These are phyloP conservation scores for Sebastes hubbsi DNA, from an alignment of 2,797 vertebrate species.

Conservation along the genomic window DNA sequence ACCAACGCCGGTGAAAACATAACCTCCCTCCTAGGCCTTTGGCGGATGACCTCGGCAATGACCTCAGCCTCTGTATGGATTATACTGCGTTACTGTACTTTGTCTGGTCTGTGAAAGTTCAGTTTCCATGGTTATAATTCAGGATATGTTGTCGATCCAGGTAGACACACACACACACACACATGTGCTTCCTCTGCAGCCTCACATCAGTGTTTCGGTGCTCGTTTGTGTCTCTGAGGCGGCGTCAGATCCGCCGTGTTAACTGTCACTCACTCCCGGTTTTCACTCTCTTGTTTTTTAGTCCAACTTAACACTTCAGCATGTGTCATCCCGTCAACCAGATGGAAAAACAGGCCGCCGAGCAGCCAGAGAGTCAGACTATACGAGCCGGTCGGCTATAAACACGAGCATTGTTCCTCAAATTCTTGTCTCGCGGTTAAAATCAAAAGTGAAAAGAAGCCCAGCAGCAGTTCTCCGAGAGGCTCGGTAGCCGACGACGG, in stretches of 20 bases:
- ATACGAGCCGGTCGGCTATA: not conserved
- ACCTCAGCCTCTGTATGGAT: not conserved
- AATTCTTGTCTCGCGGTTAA: not conserved
- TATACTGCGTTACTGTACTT: not conserved
- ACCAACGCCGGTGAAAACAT: no score
- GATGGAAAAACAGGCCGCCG: constrained; percentile 16
- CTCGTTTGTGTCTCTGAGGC: not conserved
- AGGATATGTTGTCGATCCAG: constrained; percentile 3
- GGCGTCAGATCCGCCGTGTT: not conserved
- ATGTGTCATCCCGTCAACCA: constrained; percentile 21
- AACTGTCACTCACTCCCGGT: not conserved
- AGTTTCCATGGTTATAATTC: constrained; percentile 45
- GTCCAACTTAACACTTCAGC: constrained; percentile 21
- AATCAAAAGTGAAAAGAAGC: no score
- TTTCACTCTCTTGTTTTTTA: not conserved
- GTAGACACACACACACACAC: not conserved
- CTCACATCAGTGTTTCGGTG: not conserved
- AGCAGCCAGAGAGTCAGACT: not conserved
- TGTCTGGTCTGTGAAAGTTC: constrained; percentile 18
- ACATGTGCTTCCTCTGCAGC: not conserved
- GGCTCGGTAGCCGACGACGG: not conserved
- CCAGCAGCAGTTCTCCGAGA: not conserved
- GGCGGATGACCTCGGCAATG: no score
- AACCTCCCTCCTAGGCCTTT: no score
- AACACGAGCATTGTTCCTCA: not conserved